phyloP scores from a whole-genome alignment of 2,888 invertebrate genomes.

The Eupelmus urozonus region DNA sequence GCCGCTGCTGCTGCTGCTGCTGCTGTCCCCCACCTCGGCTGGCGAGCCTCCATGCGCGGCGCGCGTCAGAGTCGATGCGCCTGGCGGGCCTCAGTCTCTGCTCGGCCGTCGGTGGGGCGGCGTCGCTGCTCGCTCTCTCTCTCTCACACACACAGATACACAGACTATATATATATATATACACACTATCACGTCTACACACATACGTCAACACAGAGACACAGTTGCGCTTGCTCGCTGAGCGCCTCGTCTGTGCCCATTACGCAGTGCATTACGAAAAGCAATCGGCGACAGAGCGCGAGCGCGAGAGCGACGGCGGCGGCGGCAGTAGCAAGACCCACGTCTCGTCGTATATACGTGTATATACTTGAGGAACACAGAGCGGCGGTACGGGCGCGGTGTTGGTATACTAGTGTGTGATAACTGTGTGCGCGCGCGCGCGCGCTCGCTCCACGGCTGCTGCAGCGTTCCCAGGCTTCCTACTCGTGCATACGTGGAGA shows the following conservation, averaged over 20 bases:
- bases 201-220: slow-evolving; percentile 11
- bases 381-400: not conserved
- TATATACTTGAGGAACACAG: too few species aligned
- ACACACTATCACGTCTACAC: slow-evolving; percentile 36
- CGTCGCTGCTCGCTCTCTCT: slow-evolving; percentile 64
- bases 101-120: slow-evolving; percentile 73
- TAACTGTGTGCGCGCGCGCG: too few species aligned
- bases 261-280: not conserved
- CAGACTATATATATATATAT: slow-evolving; percentile 52
- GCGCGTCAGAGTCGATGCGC: slow-evolving; percentile 65
- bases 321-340: slow-evolving; percentile 6
- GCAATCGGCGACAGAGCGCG: not conserved
- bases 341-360: too few species aligned
- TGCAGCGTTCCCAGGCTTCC: too few species aligned
- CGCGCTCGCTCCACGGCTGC: not conserved
- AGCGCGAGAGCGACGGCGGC: slow-evolving; percentile 51
- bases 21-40: slow-evolving; percentile 61
- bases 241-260: too few species aligned
- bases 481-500: slow-evolving; percentile 15
- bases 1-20: not conserved
- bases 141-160: slow-evolving; percentile 24
- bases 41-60: slow-evolving; percentile 58
- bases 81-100: slow-evolving; percentile 72
- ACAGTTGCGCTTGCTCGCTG: too few species aligned
- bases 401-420: too few species aligned